These are phyloP conservation scores for Ashinkailepas kermadecensis DNA, from an alignment of 2,888 invertebrate species.

Conservation along the genomic window DNA sequence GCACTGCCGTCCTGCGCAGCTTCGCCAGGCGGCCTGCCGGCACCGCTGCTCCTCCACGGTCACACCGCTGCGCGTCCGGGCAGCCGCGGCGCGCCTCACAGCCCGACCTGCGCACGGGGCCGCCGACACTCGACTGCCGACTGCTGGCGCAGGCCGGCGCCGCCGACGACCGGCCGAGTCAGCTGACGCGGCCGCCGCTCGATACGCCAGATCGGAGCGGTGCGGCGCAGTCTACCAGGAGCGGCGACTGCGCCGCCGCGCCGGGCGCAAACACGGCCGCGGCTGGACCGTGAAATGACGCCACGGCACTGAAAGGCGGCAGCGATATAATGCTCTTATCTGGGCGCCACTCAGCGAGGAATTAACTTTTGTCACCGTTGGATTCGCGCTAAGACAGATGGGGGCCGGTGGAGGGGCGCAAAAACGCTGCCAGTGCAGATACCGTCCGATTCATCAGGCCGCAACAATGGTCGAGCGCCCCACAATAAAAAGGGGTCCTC, in stretches of 20 bases:
- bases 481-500: conserved; percentile 4
- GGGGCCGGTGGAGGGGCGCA: neutral
- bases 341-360: conserved; percentile 14
- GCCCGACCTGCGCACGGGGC: neutral
- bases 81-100: no score
- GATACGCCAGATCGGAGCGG: neutral
- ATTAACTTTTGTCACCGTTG: conserved; percentile 20
- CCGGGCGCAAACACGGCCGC: neutral
- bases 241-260: conserved; percentile 3
- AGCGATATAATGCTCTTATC: conserved; percentile 13
- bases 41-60: no score
- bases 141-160: neutral
- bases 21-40: no score
- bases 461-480: neutral
- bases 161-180: neutral
- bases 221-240: conserved; percentile 2
- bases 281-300: conserved; percentile 14
- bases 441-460: conserved; percentile 4
- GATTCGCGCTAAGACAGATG: conserved; percentile 7
- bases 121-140: neutral
- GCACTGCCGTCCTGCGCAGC: no score
- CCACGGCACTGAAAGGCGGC: neutral
- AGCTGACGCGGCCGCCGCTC: neutral
- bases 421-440: conserved; percentile 5
- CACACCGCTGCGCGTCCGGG: neutral